phyloP scores from a whole-genome alignment of 2,888 invertebrate species.

The Parapristionchus giblindavisi region DNA sequence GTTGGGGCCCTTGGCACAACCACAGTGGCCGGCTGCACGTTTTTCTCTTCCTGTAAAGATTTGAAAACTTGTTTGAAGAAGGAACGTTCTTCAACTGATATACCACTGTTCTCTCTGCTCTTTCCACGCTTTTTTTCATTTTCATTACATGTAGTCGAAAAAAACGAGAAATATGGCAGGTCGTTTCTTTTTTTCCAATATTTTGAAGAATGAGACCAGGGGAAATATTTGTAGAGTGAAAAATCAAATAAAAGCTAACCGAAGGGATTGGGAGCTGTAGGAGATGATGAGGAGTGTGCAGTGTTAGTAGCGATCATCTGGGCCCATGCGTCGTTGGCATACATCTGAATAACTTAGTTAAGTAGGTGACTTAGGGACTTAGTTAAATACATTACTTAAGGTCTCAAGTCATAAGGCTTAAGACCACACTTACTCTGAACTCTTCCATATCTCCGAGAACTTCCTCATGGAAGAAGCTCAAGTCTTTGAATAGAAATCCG shows the following conservation, averaged over 20 bases:
- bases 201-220: too few species aligned
- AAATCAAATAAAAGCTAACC: background rate
- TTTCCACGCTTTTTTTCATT: too few species aligned
- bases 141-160: too few species aligned
- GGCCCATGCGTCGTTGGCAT: constrained; percentile 32
- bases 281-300: background rate
- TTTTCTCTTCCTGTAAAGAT: constrained; percentile 15
- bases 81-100: too few species aligned
- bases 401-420: background rate
- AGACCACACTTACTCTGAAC: constrained; percentile 27
- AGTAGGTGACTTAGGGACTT: background rate
- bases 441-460: constrained; percentile 29
- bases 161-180: too few species aligned
- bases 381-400: background rate
- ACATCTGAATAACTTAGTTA: constrained; percentile 7
- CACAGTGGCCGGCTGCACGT: constrained; percentile 14
- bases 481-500: constrained; percentile 29
- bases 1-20: constrained; percentile 36
- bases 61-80: background rate
- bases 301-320: constrained; percentile 31
- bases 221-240: too few species aligned
- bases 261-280: background rate
- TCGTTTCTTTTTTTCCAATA: too few species aligned
- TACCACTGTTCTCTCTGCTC: too few species aligned
- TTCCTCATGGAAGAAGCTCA: constrained; percentile 25